Evolutionary conservation across 2,888 invertebrate genomes (phyloP).

Genomic region (Aleiodes testaceus): DNA sequence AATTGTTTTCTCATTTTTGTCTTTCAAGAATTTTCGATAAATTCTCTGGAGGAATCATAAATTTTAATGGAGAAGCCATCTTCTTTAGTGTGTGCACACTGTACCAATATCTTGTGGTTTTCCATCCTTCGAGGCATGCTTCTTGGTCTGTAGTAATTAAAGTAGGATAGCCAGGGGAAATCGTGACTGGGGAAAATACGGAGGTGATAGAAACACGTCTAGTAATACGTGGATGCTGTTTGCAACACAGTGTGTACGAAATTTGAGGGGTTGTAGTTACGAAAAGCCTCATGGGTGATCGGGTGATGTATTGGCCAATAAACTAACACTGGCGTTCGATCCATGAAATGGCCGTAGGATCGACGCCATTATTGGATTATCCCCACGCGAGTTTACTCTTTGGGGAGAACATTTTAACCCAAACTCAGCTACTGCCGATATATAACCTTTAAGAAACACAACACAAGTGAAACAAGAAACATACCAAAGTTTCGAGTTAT

Average conservation of each 20-base stretch:
- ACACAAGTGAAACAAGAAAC: constrained; percentile 33
- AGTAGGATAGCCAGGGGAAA: constrained; percentile 52
- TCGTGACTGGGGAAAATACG: constrained; percentile 38
- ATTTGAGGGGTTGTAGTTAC: constrained; percentile 32
- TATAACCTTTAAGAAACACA: constrained; percentile 30
- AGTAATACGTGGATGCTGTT: neutral
- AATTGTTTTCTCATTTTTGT: no score
- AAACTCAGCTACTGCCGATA: constrained; percentile 26
- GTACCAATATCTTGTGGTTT: constrained; percentile 54
- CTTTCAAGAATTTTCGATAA: no score
- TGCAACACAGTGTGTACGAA: constrained; percentile 6
- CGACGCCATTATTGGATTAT: constrained; percentile 68
- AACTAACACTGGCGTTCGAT: constrained; percentile 68
- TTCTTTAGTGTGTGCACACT: constrained; percentile 26
- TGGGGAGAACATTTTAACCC: constrained; percentile 25
- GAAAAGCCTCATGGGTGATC: constrained; percentile 58
- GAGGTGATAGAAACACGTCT: constrained; percentile 1
- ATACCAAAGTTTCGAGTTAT: constrained; percentile 26
- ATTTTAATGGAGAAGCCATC: constrained; percentile 33
- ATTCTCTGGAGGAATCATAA: no score
- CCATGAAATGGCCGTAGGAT: constrained; percentile 66
- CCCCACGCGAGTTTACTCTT: constrained; percentile 47
- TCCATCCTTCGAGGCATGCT: constrained; percentile 41
- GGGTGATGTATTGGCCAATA: constrained; percentile 70
- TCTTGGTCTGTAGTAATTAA: constrained; percentile 56